These are phyloP conservation scores for Setophaga coronata DNA, from an alignment of 2,113 vertebrate species.

Conservation along the genomic window DNA sequence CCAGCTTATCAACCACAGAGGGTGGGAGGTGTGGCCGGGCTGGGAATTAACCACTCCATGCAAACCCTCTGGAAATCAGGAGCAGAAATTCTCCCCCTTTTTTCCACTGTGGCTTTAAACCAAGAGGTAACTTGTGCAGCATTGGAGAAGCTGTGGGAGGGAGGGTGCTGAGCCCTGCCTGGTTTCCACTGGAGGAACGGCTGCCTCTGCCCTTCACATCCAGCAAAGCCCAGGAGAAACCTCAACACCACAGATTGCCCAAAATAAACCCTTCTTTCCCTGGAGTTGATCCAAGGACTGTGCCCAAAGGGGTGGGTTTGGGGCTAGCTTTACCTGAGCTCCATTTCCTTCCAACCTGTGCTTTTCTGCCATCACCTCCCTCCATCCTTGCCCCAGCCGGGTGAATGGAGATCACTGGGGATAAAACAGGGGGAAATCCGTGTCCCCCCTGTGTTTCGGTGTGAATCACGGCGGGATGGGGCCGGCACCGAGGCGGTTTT, in stretches of 20 bases:
- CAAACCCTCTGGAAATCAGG: neutral
- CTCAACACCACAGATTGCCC: neutral
- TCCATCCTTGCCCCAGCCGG: neutral
- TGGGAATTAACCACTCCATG: constrained; percentile 21
- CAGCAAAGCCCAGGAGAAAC: neutral
- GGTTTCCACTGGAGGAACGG: neutral
- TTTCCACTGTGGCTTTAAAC: neutral
- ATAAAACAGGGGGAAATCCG: fast-evolving
- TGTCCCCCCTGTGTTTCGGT: fast-evolving
- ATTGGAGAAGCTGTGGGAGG: neutral
- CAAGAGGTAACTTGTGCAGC: neutral
- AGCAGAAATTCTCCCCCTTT: neutral
- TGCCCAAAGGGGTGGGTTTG: neutral
- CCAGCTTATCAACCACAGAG: neutral
- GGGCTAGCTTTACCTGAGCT: neutral
- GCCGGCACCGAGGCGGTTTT: fast-evolving
- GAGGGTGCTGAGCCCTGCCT: neutral
- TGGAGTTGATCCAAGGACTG: neutral
- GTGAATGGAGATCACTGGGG: neutral
- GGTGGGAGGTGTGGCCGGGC: neutral
- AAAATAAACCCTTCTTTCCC: neutral
- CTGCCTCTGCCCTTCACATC: neutral
- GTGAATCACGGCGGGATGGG: fast-evolving
- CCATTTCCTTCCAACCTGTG: fast-evolving
- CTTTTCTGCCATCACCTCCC: neutral